Evolutionary conservation across 2,113 vertebrate species (phyloP), one percentile per base, ranked within the genome.

Genomic region (Tachycineta bicolor): DNA sequence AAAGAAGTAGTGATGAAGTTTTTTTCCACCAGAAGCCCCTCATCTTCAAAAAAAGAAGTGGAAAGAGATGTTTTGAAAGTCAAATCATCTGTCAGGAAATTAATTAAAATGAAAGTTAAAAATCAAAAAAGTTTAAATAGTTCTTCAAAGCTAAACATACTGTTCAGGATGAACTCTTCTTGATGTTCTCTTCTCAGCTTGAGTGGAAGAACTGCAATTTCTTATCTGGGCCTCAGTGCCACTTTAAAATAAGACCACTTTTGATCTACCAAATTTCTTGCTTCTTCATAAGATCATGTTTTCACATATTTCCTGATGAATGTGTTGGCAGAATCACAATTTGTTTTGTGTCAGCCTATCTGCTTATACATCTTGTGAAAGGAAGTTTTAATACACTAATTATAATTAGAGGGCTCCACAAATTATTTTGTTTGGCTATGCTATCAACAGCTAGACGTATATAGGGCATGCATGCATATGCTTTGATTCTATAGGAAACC

Each of bases 271-370:
- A 69, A 50, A 69, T 77, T 44, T 52, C 20, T 71, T 67, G 8
- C 9, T 68, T 26, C 26, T 64, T 86, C 33, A 62, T 16, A 44
- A 93, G 69, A 9, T 11, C 0, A 0, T 3, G 0, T 83, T 76
- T 83, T 73, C n/a, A 58, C 4, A 1, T 17, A 39, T 84, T 81
- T 91, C 21, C 33, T 62, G 25, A 60, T 2, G 2, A 39, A 65
- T 12, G 6, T 47, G 47, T 37, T 71, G 44, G 16, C 47, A 78
- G 56, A 93, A 89, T 71, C 24, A 46, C 14, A 62, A 4, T 47
- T 52, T 79, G 10, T 33, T 87, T 69, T 69, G 28, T 49, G 33
- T 59, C 63, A 89, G 44, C 17, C 41, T 89, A 25, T 50, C 26
- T 70, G 55, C 63, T 83, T 83, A 46, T n/a, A 63, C 5, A 74